Evolutionary conservation across 1,140 invertebrate species (phyloP).

Genomic region (Drosophila teissieri): DNA sequence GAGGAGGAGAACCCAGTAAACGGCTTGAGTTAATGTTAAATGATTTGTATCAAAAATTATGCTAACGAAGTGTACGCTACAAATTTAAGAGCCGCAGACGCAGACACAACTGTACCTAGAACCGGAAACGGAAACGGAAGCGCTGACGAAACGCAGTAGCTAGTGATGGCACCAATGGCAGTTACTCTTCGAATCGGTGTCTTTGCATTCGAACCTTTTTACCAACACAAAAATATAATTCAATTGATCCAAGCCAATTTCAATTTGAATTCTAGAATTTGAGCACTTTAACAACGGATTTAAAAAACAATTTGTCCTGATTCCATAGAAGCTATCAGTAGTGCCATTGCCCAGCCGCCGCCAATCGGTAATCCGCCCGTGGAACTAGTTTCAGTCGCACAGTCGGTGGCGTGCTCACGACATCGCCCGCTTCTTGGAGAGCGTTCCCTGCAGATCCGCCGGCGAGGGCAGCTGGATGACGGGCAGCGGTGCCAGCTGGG

Average conservation of each 20-base stretch:
- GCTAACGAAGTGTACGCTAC: constrained; percentile 60
- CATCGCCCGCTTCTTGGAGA: constrained; percentile 75
- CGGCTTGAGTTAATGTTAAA: constrained; percentile 60
- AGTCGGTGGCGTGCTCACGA: constrained; percentile 56
- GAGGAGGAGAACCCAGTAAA: constrained; percentile 55
- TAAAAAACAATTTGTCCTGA: neutral
- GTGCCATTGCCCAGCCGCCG: constrained; percentile 15
- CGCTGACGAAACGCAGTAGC: neutral
- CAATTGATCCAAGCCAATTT: neutral
- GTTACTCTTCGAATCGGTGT: neutral
- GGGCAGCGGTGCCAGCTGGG: constrained; percentile 68
- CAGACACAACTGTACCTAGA: constrained; percentile 46
- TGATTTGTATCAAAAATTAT: constrained; percentile 63
- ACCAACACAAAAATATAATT: too few species aligned
- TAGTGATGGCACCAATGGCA: constrained; percentile 2
- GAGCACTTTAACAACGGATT: neutral
- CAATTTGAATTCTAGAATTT: neutral
- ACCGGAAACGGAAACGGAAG: constrained; percentile 25
- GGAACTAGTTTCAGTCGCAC: constrained; percentile 15
- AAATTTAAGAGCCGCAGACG: constrained; percentile 54
- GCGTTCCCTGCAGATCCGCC: constrained; percentile 60
- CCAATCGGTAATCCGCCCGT: neutral
- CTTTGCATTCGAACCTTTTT: neutral
- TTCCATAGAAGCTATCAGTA: neutral
- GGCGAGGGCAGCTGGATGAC: constrained; percentile 72